Percentiles rank a stretch among this genome's conserved stretches.
phyloP scores from a whole-genome alignment of 2,888 invertebrate species.

The Clepsis dumicolana region DNA sequence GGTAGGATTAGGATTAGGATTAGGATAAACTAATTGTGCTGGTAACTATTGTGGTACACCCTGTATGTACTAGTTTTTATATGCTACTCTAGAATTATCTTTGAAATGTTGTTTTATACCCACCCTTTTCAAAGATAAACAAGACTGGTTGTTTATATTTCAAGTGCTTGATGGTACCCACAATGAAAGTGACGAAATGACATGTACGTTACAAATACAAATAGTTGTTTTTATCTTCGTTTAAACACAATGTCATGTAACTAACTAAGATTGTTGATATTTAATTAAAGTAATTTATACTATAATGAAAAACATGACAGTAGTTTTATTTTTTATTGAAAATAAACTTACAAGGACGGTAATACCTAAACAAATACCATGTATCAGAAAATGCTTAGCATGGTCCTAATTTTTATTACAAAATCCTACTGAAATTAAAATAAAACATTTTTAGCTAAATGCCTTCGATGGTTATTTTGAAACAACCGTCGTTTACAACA shows the following conservation, averaged over 20 bases:
- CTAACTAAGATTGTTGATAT: not conserved
- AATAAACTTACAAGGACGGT: constrained; percentile 52
- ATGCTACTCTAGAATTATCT: constrained; percentile 17
- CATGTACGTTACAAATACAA: not conserved
- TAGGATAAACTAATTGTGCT: too few relatives aligned
- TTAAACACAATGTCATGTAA: not conserved
- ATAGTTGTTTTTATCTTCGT: not conserved
- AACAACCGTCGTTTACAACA: not conserved
- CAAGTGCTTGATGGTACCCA: constrained; percentile 10
- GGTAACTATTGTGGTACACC: too few relatives aligned
- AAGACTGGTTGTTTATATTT: not conserved
- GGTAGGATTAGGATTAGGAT: too few relatives aligned
- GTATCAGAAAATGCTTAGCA: constrained; percentile 9
- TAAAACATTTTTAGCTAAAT: constrained; percentile 8
- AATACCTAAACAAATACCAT: constrained; percentile 36
- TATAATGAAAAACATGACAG: constrained; percentile 19
- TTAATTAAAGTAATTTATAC: too few relatives aligned
- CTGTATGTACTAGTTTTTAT: constrained; percentile 20
- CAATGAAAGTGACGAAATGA: not conserved
- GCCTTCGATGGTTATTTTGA: not conserved
- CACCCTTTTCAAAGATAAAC: constrained; percentile 34
- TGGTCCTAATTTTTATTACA: constrained; percentile 6
- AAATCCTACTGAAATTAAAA: constrained; percentile 12
- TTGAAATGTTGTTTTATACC: constrained; percentile 18
- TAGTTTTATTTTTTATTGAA: constrained; percentile 51